A percentile compares a stretch with the other conserved stretches of the same genome.
Conservation (phyloP, 37 sponge, comb jelly and placozoan species). For the Beroe forskalii region DNA sequence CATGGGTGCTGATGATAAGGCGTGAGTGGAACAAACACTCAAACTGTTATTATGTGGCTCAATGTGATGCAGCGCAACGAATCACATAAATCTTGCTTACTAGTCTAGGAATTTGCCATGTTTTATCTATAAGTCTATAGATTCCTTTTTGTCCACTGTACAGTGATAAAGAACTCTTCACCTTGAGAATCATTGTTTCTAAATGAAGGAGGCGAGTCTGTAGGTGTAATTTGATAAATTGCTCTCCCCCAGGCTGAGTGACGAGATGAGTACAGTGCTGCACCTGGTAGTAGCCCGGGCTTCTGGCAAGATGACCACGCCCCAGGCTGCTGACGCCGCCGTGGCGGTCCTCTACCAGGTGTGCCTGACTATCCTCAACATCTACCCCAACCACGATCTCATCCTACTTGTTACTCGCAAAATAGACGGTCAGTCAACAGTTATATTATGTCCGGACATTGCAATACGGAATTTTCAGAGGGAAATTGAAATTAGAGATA, state of each 20-base stretch:
- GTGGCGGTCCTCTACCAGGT: slow-evolving; percentile 45
- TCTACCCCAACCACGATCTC: slow-evolving; percentile 55
- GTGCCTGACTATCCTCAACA: slow-evolving; percentile 37
- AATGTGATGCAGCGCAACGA: too few species aligned
- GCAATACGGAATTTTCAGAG: too few species aligned
- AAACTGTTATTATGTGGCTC: too few species aligned
- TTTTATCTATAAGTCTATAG: too few species aligned
- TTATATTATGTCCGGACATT: background rate
- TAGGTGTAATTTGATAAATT: too few species aligned
- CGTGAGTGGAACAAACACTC: slow-evolving; percentile 59
- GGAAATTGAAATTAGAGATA: too few species aligned
- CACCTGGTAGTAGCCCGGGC: slow-evolving; percentile 75
- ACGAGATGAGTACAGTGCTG: slow-evolving; percentile 77
- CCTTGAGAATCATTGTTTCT: too few species aligned
- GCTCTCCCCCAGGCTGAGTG: slow-evolving; percentile 79
- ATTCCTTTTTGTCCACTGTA: too few species aligned
- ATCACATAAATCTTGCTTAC: too few species aligned
- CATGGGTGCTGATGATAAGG: slow-evolving; percentile 80
- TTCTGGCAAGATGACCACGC: slow-evolving; percentile 75
- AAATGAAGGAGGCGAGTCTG: too few species aligned
- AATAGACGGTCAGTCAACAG: slow-evolving; percentile 37
- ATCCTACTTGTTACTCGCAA: slow-evolving; percentile 55
- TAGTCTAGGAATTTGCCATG: too few species aligned
- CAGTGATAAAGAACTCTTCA: too few species aligned
- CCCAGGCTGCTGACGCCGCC: slow-evolving; percentile 55